Base-by-base conservation (phyloP, 2,113 vertebrate species). In the Sphaerodactylus townsendi region DNA sequence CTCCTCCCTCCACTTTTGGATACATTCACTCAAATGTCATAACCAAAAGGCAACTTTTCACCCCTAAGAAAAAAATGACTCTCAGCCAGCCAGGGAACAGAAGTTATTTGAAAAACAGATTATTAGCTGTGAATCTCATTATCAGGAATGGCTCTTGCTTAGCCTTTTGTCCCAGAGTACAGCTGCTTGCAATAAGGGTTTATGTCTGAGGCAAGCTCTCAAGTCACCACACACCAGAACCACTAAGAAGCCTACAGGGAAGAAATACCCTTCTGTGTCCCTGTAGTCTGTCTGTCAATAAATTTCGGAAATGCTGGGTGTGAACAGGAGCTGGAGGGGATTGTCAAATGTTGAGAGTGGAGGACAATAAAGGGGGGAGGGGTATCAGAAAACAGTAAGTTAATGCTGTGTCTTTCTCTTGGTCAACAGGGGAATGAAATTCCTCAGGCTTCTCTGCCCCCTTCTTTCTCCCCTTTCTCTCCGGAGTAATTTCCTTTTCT, bases 141-240 rank as follows among this genome's bases (percentile, higher is more conserved):
- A 62, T n/a, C 39, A n/a, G 17, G 17, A n/a, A 39, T 23, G 28
- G 56, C 33, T 33, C 33, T 19, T 85, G 10, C 30, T 73, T 66
- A 65, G 28, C 7, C 21, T 62, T 62, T 46, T 30, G n/a, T 37
- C 64, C 39, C 84, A 39, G 44, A 4, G 13, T 79, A 14, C 72
- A 84, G 21, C 21, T 88, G 85, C 37, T 62, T 88, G 25, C 30
- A 82, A 4, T 35, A 88, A n/a, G 10, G n/a, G 1, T 81, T 9
- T 69, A 73, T 56, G 50, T 50, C 25, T 17, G 11, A 62, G 19
- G 2, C 23, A 83, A 69, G 81, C 64, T 25, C 9, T 74, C 70
- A 70, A 25, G 0, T 0, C 73, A 3, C 2, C n/a, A 70, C 53
- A 30, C 10, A 86, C 23, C 59, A 77, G 33, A 41, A 86, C 25